These are phyloP conservation scores for Parapristionchus giblindavisi DNA, from an alignment of 2,888 invertebrate genomes.

Conservation along the genomic window DNA sequence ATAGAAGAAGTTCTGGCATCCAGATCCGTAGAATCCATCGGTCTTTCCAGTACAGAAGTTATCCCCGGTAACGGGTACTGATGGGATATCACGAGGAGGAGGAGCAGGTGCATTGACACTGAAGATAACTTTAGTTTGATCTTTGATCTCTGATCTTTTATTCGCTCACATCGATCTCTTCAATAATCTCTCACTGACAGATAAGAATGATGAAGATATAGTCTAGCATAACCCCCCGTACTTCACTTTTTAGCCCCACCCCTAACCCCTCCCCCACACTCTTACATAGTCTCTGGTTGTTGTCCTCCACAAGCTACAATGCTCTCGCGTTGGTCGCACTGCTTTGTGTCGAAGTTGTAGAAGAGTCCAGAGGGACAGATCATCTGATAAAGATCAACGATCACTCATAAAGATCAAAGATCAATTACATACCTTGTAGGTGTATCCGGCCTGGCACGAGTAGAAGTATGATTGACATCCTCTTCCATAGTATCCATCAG, in stretches of 20 bases:
- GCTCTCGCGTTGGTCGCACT: conserved; percentile 41
- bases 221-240: conserved; percentile 1
- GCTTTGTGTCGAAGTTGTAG: conserved; percentile 36
- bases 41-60: conserved; percentile 20
- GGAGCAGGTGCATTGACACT: conserved; percentile 10
- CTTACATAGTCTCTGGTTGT: no score
- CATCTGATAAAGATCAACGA: conserved; percentile 4
- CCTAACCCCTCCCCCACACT: no score
- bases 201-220: not conserved
- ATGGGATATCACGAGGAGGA: not conserved
- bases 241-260: conserved; percentile 1
- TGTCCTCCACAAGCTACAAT: conserved; percentile 47
- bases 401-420: not conserved
- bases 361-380: conserved; percentile 43
- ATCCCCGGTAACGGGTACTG: not conserved
- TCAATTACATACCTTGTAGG: conserved; percentile 8
- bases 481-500: not conserved
- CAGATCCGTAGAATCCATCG: conserved; percentile 32
- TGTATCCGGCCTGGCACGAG: conserved; percentile 1
- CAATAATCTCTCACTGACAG: not conserved
- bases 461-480: conserved; percentile 19
- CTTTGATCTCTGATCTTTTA: no score
- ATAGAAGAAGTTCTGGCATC: conserved; percentile 34
- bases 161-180: no score
- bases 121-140: no score